Percentiles rank a stretch among this genome's conserved stretches.
phyloP scores from a whole-genome alignment of 2,888 invertebrate species.

The Dryobota labecula region DNA sequence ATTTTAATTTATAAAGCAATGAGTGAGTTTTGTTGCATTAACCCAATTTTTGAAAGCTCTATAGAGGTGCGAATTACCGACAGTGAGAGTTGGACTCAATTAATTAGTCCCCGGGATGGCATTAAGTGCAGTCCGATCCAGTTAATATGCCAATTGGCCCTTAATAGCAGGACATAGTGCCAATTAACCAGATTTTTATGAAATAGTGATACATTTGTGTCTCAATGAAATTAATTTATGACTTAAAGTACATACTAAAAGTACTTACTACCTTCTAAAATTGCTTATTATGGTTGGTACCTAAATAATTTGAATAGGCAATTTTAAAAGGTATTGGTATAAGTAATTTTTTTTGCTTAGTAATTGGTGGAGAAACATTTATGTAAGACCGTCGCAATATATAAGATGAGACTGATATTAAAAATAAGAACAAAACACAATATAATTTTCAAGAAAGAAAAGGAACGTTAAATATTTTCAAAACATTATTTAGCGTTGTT shows the following conservation, averaged over 20 bases:
- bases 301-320: too few species aligned
- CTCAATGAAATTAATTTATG: too few species aligned
- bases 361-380: too few species aligned
- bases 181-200: slow-evolving; percentile 24
- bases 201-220: background rate
- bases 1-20: background rate
- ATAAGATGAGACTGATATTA: too few species aligned
- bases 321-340: too few species aligned
- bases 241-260: too few species aligned
- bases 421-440: too few species aligned
- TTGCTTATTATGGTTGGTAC: background rate
- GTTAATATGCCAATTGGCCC: slow-evolving; percentile 22
- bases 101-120: slow-evolving; percentile 37
- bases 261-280: background rate
- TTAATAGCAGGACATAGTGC: background rate
- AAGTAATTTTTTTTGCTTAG: too few species aligned
- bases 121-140: slow-evolving; percentile 43
- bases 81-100: slow-evolving; percentile 36
- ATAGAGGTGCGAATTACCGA: slow-evolving; percentile 11
- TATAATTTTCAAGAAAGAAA: background rate
- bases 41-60: background rate
- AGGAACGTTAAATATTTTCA: background rate
- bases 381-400: too few species aligned
- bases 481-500: background rate
- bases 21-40: background rate